Conservation (phyloP, 1,140 invertebrate species). For the Pectinophora gossypiella region DNA sequence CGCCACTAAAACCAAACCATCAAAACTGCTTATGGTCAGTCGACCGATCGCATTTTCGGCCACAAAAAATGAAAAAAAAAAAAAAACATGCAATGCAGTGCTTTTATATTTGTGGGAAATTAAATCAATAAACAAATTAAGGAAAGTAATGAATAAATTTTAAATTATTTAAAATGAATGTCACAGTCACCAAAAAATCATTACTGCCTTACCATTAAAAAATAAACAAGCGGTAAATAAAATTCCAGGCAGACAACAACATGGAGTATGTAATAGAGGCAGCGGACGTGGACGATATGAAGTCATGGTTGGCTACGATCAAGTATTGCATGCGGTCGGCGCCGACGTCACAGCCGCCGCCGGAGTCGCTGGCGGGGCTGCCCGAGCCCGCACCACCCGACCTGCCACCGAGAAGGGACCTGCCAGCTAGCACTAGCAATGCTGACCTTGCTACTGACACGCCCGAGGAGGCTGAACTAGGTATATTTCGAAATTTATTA, state of each 20-base stretch:
- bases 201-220: too few species aligned
- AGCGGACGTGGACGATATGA: slow-evolving; percentile 91
- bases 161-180: background rate
- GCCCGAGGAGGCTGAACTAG: slow-evolving; percentile 58
- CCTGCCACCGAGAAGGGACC: slow-evolving; percentile 61
- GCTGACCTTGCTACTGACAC: slow-evolving; percentile 55
- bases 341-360: slow-evolving; percentile 76
- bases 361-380: slow-evolving; percentile 59
- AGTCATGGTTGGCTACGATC: slow-evolving; percentile 90
- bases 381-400: slow-evolving; percentile 67
- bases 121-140: too few species aligned
- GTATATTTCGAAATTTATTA: too few species aligned
- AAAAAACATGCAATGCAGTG: too few species aligned
- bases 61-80: too few species aligned
- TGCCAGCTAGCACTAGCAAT: slow-evolving; percentile 65
- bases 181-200: background rate
- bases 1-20: too few species aligned
- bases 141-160: too few species aligned
- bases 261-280: slow-evolving; percentile 98
- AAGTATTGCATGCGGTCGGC: slow-evolving; percentile 87
- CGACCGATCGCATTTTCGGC: too few species aligned
- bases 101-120: too few species aligned
- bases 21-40: too few species aligned
- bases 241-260: slow-evolving; percentile 85
- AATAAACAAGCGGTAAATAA: too few species aligned